These are phyloP conservation scores for Gephyroberyx darwinii DNA, from an alignment of 2,797 vertebrate genomes.

Conservation along the genomic window DNA sequence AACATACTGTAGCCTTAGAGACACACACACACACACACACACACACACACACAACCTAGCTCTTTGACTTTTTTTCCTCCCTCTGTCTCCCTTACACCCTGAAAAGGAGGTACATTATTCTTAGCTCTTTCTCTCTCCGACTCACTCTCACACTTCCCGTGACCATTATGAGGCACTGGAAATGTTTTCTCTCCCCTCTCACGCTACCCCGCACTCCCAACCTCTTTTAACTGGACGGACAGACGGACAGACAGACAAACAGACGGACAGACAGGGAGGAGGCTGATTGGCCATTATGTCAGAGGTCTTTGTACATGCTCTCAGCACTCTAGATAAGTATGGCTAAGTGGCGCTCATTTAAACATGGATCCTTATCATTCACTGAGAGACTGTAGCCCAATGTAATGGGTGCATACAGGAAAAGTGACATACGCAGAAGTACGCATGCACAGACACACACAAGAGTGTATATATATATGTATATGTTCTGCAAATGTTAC, in stretches of 20 bases:
- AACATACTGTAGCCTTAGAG: constrained; percentile 46
- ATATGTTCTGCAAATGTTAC: too few species aligned
- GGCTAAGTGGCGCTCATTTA: constrained; percentile 70
- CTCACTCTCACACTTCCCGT: constrained; percentile 30
- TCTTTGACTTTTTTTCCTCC: constrained; percentile 12
- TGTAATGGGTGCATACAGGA: constrained; percentile 19
- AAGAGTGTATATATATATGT: too few species aligned
- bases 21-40: background rate
- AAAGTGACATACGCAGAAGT: background rate
- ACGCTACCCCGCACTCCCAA: constrained; percentile 63
- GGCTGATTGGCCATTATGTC: constrained; percentile 74
- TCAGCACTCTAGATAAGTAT: constrained; percentile 75
- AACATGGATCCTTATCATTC: constrained; percentile 77
- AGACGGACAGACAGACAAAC: constrained; percentile 20
- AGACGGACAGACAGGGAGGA: constrained; percentile 51
- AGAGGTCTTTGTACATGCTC: constrained; percentile 71
- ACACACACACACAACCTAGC: background rate
- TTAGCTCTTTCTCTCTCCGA: constrained; percentile 11
- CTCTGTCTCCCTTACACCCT: background rate
- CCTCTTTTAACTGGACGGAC: constrained; percentile 38
- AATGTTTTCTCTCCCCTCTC: constrained; percentile 70
- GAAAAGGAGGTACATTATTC: background rate
- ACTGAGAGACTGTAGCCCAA: constrained; percentile 52
- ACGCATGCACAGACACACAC: background rate
- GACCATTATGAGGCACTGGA: constrained; percentile 31